Conservation (phyloP, 1,140 invertebrate species). For the Drosophila sucinea region DNA sequence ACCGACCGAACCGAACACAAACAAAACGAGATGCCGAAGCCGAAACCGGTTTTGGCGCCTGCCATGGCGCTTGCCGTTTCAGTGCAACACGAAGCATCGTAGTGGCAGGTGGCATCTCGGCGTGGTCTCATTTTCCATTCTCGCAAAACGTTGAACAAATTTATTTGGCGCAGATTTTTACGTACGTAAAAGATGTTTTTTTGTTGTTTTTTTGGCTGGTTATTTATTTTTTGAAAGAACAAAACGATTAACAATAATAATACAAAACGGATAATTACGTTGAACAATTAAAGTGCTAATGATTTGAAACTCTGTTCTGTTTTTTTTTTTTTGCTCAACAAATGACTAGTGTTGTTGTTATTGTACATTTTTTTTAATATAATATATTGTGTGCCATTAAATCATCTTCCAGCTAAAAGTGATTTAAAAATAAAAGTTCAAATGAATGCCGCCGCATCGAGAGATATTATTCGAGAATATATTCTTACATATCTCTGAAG, state of each 20-base stretch:
- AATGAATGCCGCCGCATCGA: conserved; percentile 9
- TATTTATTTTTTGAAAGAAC: not conserved
- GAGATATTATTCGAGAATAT: conserved; percentile 1
- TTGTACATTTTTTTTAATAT: conserved; percentile 24
- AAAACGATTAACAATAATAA: conserved; percentile 21
- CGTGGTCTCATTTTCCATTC: conserved; percentile 21
- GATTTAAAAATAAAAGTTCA: conserved; percentile 31
- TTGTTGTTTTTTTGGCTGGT: not conserved
- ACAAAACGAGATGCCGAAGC: not conserved
- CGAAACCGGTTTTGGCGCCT: conserved; percentile 60
- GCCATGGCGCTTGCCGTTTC: conserved; percentile 51
- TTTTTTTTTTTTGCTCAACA: conserved; percentile 27
- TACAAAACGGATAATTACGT: conserved; percentile 17
- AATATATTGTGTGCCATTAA: conserved; percentile 63
- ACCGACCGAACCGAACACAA: conserved; percentile 17
- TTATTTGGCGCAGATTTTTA: conserved; percentile 53
- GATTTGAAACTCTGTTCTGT: conserved; percentile 49
- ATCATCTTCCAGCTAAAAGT: conserved; percentile 49
- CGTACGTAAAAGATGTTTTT: conserved; percentile 39
- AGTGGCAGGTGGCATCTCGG: conserved; percentile 54
- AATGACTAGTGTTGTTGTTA: conserved; percentile 7
- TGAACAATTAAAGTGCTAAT: conserved; percentile 60
- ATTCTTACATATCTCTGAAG: not conserved
- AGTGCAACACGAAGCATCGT: conserved; percentile 67
- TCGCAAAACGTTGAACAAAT: conserved; percentile 27